These are phyloP conservation scores for Craseonycteris thonglongyai DNA, from an alignment of 2,113 vertebrate species.

Conservation along the genomic window DNA sequence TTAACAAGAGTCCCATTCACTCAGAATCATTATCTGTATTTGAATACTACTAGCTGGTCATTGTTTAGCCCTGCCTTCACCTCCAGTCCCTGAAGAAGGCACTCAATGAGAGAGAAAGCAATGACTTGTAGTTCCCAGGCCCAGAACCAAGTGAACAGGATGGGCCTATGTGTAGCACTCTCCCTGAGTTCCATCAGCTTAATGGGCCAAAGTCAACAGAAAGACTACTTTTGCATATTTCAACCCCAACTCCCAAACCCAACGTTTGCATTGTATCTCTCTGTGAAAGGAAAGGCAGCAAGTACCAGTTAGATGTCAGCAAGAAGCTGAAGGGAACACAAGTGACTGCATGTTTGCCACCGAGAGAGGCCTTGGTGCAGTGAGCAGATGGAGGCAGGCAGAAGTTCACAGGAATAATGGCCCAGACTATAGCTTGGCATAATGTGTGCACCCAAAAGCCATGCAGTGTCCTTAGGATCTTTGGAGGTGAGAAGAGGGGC, in stretches of 20 bases:
- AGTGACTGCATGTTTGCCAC: background rate
- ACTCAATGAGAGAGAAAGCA: background rate
- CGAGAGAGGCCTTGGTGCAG: background rate
- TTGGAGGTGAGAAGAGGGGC: background rate
- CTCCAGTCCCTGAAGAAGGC: background rate
- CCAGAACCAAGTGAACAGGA: background rate
- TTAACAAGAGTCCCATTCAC: background rate
- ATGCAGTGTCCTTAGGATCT: background rate
- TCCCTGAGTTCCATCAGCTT: background rate
- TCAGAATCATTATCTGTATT: background rate
- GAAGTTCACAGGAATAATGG: fast-evolving
- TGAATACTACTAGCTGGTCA: background rate
- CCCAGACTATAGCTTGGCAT: background rate
- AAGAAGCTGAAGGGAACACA: background rate
- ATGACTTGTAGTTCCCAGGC: background rate
- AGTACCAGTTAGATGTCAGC: background rate
- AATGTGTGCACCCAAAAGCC: background rate
- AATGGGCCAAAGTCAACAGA: background rate
- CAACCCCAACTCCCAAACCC: background rate
- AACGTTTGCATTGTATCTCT: background rate
- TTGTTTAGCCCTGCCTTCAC: background rate
- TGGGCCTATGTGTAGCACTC: background rate
- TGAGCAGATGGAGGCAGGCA: background rate
- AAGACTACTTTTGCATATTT: background rate
- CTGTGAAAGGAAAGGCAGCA: background rate